These are phyloP conservation scores for Dendrolimus pini DNA, from an alignment of 2,888 invertebrate genomes.

Conservation along the genomic window DNA sequence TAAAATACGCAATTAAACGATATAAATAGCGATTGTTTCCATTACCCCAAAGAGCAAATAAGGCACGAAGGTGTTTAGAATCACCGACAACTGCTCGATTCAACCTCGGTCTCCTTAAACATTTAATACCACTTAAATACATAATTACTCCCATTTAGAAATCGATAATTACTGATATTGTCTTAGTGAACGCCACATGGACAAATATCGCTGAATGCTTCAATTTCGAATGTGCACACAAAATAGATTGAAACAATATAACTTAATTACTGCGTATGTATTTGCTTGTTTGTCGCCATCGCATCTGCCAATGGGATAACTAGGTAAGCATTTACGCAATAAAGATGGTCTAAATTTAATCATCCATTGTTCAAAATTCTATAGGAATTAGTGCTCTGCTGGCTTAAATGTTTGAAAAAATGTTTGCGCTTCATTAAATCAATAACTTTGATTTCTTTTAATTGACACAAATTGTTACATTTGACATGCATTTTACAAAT, in stretches of 20 bases:
- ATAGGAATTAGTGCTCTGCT: background rate
- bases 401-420: background rate
- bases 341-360: background rate
- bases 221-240: background rate
- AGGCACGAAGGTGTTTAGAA: too few species aligned
- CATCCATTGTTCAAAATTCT: background rate
- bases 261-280: constrained; percentile 3
- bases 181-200: background rate
- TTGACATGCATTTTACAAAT: too few species aligned
- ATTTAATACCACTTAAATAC: background rate
- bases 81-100: too few species aligned
- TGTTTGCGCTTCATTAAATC: too few species aligned
- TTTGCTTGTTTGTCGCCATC: background rate
- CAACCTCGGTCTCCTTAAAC: background rate
- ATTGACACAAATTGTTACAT: too few species aligned
- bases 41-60: too few species aligned
- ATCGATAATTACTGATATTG: background rate
- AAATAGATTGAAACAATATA: constrained; percentile 1
- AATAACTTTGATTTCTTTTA: too few species aligned
- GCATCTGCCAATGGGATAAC: background rate
- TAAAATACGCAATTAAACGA: too few species aligned
- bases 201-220: background rate
- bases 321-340: background rate
- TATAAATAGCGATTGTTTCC: too few species aligned
- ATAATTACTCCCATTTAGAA: background rate